Base-by-base conservation (phyloP, 1,140 invertebrate species). In the Leptinotarsa lineolata region DNA sequence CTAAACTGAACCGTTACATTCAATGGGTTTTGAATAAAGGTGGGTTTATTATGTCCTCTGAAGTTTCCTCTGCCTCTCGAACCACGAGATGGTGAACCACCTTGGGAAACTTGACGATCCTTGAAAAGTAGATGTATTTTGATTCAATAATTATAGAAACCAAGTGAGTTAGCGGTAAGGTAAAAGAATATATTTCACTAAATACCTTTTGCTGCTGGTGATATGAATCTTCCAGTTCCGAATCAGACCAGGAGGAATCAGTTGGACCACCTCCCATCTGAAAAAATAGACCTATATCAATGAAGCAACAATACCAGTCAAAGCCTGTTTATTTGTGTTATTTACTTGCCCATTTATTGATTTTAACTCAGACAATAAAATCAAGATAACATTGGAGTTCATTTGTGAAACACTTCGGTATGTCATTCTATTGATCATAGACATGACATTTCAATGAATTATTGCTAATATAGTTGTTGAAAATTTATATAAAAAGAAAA, bases 1-100 rank as follows among this genome's bases (percentile, higher is more conserved):
- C 67, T 75, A 18, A 79, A 65, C 59, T 78, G 67, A n/a, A 79
- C 70, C 67, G 75, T 73, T 24, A 79, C 78, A 70, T 79, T 79
- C 16, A 78, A 58, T 30, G 75, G 78, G 70, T 76, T 78, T 30
- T 74, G 70, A 18, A 77, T 70, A 22, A 69, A 69, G 6, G 20
- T 21, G 15, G 48, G 48, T 22, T 59, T 20, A 58, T 30, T 13
- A 18, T 16, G 61, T 54, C 67, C 30, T 75, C 72, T 59, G 48
- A 44, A 18, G 22, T 45, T 13, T 44, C 72, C 68, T 65, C 70
- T 15, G 15, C 64, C 30, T 71, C 63, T 66, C 39, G 11, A 21
- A 46, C 45, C 39, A 30, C 18, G 3, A 60, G 22, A 54, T 15
- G 45, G 30, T 22, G 39, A 12, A 22, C 39, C 63, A n/a, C 39